Percentiles rank a stretch among this genome's conserved stretches.
Evolutionary conservation across 1,140 invertebrate genomes (phyloP).

Genomic region (Pseudoatta argentina): DNA sequence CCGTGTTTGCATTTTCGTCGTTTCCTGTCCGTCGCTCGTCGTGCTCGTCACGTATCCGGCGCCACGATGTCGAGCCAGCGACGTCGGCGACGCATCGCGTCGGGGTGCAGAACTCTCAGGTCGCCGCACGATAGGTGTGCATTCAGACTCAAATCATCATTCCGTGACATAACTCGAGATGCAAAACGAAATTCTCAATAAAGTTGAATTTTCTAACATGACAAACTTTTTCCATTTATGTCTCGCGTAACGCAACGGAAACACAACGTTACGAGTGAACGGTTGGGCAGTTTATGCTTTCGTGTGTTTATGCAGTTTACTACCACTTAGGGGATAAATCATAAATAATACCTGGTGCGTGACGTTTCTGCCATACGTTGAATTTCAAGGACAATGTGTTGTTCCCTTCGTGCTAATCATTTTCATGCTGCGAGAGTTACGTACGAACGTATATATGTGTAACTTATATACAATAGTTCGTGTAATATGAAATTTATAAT

Average conservation of each 20-base stretch:
- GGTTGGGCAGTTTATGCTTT: background rate
- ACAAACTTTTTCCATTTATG: background rate
- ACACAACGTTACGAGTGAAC: no score
- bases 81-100: constrained; percentile 62
- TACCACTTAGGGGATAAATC: background rate
- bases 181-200: background rate
- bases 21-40: constrained; percentile 30
- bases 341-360: background rate
- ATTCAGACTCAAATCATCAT: background rate
- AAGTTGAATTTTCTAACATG: background rate
- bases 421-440: background rate
- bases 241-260: background rate
- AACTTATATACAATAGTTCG: background rate
- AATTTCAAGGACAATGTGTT: constrained; percentile 6
- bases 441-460: background rate
- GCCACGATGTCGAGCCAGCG: constrained; percentile 68
- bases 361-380: background rate
- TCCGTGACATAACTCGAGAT: background rate
- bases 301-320: background rate
- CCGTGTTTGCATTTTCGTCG: constrained; percentile 21
- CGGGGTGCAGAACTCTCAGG: constrained; percentile 40
- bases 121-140: background rate
- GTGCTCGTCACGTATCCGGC: constrained; percentile 68
- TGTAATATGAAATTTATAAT: background rate
- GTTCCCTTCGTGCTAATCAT: background rate